Conservation (phyloP, 2,797 vertebrate genomes). For the Austrolebias charrua region DNA sequence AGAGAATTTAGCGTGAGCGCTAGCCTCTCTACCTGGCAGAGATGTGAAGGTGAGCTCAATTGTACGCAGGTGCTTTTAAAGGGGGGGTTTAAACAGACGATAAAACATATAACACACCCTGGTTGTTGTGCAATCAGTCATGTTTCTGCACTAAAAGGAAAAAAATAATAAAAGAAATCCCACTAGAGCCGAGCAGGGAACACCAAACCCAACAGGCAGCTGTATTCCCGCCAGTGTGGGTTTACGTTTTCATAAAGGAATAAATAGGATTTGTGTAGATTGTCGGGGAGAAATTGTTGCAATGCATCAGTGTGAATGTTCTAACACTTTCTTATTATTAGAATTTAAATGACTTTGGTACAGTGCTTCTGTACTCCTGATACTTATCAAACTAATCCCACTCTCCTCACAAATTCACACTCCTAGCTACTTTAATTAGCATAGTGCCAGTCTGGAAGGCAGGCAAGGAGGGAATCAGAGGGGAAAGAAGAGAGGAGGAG, state of each 20-base stretch:
- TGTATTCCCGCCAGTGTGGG: constrained; percentile 74
- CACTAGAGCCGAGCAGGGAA: constrained; percentile 61
- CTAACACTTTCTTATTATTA: constrained; percentile 84
- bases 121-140: constrained; percentile 60
- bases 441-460: constrained; percentile 80
- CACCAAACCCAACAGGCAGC: constrained; percentile 77
- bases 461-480: constrained; percentile 69
- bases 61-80: constrained; percentile 27
- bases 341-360: constrained; percentile 85
- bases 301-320: constrained; percentile 80
- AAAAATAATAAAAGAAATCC: constrained; percentile 34
- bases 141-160: constrained; percentile 57
- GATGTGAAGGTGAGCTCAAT: constrained; percentile 13
- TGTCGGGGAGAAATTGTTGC: constrained; percentile 79
- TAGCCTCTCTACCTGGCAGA: constrained; percentile 18
- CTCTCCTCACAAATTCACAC: constrained; percentile 80
- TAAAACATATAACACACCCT: constrained; percentile 38
- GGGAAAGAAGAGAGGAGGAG: constrained; percentile 41
- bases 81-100: constrained; percentile 23
- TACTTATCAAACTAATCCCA: constrained; percentile 85
- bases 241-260: constrained; percentile 81
- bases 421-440: constrained; percentile 85
- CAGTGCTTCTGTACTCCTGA: constrained; percentile 82
- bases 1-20: constrained; percentile 14
- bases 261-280: constrained; percentile 85